phyloP scores from a whole-genome alignment of 2,888 invertebrate genomes.

The Sinotaia quadrata region DNA sequence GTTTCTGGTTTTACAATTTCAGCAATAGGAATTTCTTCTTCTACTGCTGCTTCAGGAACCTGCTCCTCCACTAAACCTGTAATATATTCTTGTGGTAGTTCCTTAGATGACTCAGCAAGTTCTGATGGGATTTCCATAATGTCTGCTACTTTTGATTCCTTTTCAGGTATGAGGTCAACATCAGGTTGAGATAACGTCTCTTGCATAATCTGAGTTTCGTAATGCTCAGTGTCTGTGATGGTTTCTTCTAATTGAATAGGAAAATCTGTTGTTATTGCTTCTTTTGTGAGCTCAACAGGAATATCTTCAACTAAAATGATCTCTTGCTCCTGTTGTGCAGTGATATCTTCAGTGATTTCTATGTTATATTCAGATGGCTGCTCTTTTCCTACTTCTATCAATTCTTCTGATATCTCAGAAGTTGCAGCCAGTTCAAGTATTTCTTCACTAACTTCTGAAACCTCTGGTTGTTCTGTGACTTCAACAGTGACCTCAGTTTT shows the following conservation, averaged over 20 bases:
- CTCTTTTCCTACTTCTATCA: constrained; percentile 23
- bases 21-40: constrained; percentile 8
- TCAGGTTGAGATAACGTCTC: constrained; percentile 41
- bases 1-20: constrained; percentile 25
- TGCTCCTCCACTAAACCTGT: constrained; percentile 26
- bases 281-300: constrained; percentile 20
- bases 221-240: constrained; percentile 34
- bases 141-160: constrained; percentile 28
- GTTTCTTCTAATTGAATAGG: constrained; percentile 31
- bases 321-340: constrained; percentile 32
- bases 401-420: constrained; percentile 32
- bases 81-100: constrained; percentile 25
- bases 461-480: constrained; percentile 34
- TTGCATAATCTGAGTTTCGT: constrained; percentile 37
- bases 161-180: constrained; percentile 42
- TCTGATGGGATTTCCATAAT: constrained; percentile 38
- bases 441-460: constrained; percentile 28
- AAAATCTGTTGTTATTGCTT: constrained; percentile 35
- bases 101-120: constrained; percentile 28
- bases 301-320: constrained; percentile 28
- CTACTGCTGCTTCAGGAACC: constrained; percentile 19
- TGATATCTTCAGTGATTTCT: constrained; percentile 22
- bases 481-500: constrained; percentile 38
- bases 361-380: constrained; percentile 27
- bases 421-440: constrained; percentile 19